Percentiles rank a stretch among this genome's conserved stretches.
These are phyloP conservation scores for Arge pagana DNA, from an alignment of 2,888 invertebrate genomes.

Conservation along the genomic window DNA sequence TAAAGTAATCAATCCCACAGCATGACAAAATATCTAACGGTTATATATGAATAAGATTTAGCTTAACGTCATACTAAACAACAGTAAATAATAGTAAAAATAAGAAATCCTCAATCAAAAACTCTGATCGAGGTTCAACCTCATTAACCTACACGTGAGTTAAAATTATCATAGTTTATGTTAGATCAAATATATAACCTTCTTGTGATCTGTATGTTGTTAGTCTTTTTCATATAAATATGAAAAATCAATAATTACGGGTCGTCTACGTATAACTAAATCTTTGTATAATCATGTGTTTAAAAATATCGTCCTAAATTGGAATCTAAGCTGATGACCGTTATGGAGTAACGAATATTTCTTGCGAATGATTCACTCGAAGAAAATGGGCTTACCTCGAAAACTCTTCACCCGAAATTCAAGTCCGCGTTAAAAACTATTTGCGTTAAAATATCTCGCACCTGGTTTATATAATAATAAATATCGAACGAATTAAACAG, in stretches of 20 bases:
- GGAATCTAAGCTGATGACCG: slow-evolving; percentile 10
- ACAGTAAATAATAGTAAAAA: too few species aligned
- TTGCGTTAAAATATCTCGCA: not conserved
- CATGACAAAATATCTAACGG: too few species aligned
- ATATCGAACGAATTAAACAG: not conserved
- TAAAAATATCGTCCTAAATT: not conserved
- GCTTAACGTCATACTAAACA: too few species aligned
- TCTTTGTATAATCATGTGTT: too few species aligned
- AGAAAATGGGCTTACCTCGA: slow-evolving; percentile 13
- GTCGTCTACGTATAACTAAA: not conserved
- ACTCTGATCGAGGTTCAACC: not conserved
- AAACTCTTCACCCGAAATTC: slow-evolving; percentile 1
- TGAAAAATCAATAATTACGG: slow-evolving; percentile 11
- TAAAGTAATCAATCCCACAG: too few species aligned
- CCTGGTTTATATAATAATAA: not conserved
- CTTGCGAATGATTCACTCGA: not conserved
- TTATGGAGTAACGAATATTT: slow-evolving; percentile 9
- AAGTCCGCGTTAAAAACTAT: not conserved
- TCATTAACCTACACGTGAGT: not conserved
- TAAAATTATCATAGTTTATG: not conserved
- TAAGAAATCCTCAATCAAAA: too few species aligned
- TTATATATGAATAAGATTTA: too few species aligned
- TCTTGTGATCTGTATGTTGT: not conserved
- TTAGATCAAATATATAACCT: slow-evolving; percentile 7
- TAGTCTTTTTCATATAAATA: not conserved